Evolutionary conservation across 2,888 invertebrate genomes (phyloP).

Genomic region (Amphimallon solstitiale): DNA sequence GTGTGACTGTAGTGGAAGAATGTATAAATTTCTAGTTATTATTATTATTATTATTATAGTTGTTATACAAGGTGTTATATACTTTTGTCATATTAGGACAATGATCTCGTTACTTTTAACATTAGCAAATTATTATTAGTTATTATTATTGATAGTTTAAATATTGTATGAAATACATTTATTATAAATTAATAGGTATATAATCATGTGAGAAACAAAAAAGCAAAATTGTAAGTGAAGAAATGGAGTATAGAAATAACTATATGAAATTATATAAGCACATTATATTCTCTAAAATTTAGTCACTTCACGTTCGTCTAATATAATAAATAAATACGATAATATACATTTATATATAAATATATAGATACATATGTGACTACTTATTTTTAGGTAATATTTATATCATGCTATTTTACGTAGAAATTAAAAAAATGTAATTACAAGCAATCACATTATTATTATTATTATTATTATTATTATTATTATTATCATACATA

Average conservation of each 20-base stretch:
- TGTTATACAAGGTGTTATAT: slow-evolving; percentile 39
- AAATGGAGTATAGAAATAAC: background rate
- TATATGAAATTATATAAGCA: slow-evolving; percentile 19
- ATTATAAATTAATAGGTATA: slow-evolving; percentile 1
- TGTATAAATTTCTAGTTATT: slow-evolving; percentile 15
- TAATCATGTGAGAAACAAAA: background rate
- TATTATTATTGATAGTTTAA: slow-evolving; percentile 33
- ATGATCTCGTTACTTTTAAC: slow-evolving; percentile 57
- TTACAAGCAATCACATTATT: slow-evolving; percentile 37
- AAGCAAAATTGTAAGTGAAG: background rate
- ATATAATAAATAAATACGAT: slow-evolving; percentile 5
- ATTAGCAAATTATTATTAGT: slow-evolving; percentile 47
- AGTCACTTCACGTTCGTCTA: slow-evolving; percentile 3
- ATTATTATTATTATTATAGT: slow-evolving; percentile 26
- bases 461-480: too few species aligned
- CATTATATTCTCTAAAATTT: slow-evolving; percentile 33
- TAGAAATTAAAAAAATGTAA: slow-evolving; percentile 42
- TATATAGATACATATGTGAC: slow-evolving; percentile 42
- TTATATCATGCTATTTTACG: slow-evolving; percentile 56
- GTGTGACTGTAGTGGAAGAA: slow-evolving; percentile 7
- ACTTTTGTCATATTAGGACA: slow-evolving; percentile 54
- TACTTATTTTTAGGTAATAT: slow-evolving; percentile 53
- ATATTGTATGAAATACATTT: slow-evolving; percentile 31
- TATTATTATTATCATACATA: slow-evolving; percentile 26
- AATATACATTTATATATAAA: slow-evolving; percentile 38